Evolutionary conservation across 2,797 vertebrate genomes (phyloP).

Genomic region (Argyrosomus regius): DNA sequence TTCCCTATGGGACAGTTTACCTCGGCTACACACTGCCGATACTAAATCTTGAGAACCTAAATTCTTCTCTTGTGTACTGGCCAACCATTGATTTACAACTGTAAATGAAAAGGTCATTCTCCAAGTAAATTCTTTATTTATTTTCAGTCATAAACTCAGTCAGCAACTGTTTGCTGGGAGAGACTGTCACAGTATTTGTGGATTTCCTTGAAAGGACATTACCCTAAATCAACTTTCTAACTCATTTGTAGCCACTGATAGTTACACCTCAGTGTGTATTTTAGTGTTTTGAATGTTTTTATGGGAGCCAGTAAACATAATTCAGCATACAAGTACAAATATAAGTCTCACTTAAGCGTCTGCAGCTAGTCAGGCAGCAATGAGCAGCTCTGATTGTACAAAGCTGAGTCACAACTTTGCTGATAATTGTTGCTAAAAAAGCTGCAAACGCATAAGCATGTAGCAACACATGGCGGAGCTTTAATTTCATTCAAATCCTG

Average conservation of each 20-base stretch:
- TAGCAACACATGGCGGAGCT: constrained; percentile 57
- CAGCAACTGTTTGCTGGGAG: constrained; percentile 27
- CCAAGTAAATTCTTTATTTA: background rate
- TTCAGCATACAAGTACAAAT: background rate
- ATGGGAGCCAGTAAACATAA: constrained; percentile 8
- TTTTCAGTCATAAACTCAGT: constrained; percentile 24
- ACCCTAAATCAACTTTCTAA: constrained; percentile 12
- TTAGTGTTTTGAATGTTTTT: background rate
- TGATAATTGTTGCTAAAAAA: constrained; percentile 47
- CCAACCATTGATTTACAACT: constrained; percentile 5
- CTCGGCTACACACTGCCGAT: background rate
- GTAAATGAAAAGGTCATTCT: constrained; percentile 1
- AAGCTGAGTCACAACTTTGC: constrained; percentile 46
- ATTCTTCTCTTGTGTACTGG: background rate
- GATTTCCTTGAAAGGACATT: constrained; percentile 26
- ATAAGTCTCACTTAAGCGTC: constrained; percentile 12
- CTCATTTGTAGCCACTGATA: background rate
- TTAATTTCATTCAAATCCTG: constrained; percentile 49
- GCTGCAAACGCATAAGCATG: constrained; percentile 29
- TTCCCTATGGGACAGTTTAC: background rate
- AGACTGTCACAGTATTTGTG: background rate
- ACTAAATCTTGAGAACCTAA: background rate
- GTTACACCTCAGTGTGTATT: background rate
- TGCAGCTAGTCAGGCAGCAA: constrained; percentile 31
- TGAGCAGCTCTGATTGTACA: constrained; percentile 30